Evolutionary conservation across 2,797 vertebrate genomes (phyloP), one percentile per base, ranked within the genome.

Genomic region (Sorex maritimensis): DNA sequence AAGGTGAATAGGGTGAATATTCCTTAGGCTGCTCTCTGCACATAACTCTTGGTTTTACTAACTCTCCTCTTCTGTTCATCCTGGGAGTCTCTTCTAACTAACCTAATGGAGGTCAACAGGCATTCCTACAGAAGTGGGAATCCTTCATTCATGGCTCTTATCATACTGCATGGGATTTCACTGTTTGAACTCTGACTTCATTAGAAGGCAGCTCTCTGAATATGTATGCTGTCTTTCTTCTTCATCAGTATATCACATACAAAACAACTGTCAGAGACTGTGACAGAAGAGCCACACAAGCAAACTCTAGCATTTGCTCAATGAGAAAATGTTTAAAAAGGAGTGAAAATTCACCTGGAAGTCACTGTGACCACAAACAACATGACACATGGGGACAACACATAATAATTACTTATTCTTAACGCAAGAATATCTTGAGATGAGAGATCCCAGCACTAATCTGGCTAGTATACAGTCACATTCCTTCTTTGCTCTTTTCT

Each of bases 41-140:
- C 72, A n/a, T 15, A 90, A 49, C n/a, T 81, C 26, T 81, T 86
- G 2, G 77, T 63, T 88, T 95, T 52, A 44, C 21, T 68, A 58
- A 65, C 55, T 63, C 58, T 21, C 68, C 1, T 7, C 24, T 28
- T 38, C 44, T 71, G 3, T 74, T 81, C 13, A 10, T 81, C 34
- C 67, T 2, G 21, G 58, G 81, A 74, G 19, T 12, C 19, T 34
- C n/a, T 21, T 38, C n/a, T 30, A 61, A 4, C 73, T 68, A 61
- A 34, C 26, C 8, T 7, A 21, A 44, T 41, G 6, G 21, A 71
- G 19, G 7, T 5, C 10, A 2, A 41, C 55, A 63, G 5, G 15
- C 3, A 78, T 68, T 68, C 10, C 13, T 65, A 13, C 2, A 78
- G 8, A 63, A 6, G n/a, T n/a, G n/a, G 2, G 1, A 52, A 78